These are phyloP conservation scores for Neocrepidodera transversa DNA, from an alignment of 2,888 invertebrate species.

Conservation along the genomic window DNA sequence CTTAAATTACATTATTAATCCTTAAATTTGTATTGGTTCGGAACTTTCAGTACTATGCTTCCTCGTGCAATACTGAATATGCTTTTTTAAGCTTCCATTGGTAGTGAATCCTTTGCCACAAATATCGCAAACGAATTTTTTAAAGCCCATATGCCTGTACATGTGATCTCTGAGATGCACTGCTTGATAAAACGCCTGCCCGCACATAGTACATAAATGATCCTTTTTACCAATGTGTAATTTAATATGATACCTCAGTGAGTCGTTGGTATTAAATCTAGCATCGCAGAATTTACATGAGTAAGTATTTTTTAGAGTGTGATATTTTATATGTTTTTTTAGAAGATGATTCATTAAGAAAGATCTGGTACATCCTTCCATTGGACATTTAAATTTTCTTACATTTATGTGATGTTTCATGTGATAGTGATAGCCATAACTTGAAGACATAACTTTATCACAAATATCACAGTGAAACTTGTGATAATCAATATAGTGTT, in stretches of 20 bases:
- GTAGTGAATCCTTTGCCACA: conserved; percentile 43
- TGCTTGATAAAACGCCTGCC: conserved; percentile 38
- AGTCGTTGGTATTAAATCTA: conserved; percentile 37
- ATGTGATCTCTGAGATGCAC: conserved; percentile 45
- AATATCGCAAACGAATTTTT: conserved; percentile 42
- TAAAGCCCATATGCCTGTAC: conserved; percentile 44
- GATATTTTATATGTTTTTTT: conserved; percentile 36
- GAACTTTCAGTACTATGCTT: conserved; percentile 7
- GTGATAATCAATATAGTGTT: conserved; percentile 30
- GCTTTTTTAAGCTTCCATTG: conserved; percentile 36
- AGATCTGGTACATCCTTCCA: conserved; percentile 35
- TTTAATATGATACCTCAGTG: conserved; percentile 37
- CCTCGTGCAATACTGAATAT: conserved; percentile 20
- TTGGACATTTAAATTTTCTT: conserved; percentile 31
- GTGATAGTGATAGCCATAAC: conserved; percentile 23
- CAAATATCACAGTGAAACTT: conserved; percentile 38
- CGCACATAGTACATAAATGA: conserved; percentile 40
- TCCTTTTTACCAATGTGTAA: conserved; percentile 36
- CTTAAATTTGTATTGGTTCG: neutral
- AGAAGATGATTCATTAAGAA: conserved; percentile 38
- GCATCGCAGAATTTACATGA: conserved; percentile 39
- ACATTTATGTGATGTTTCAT: conserved; percentile 28
- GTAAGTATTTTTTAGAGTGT: conserved; percentile 32
- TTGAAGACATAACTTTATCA: conserved; percentile 29
- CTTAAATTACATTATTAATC: too few relatives aligned